Base-by-base conservation (phyloP, 92 coral and sea anemone genomes). In the Umimayanthus kanabou region DNA sequence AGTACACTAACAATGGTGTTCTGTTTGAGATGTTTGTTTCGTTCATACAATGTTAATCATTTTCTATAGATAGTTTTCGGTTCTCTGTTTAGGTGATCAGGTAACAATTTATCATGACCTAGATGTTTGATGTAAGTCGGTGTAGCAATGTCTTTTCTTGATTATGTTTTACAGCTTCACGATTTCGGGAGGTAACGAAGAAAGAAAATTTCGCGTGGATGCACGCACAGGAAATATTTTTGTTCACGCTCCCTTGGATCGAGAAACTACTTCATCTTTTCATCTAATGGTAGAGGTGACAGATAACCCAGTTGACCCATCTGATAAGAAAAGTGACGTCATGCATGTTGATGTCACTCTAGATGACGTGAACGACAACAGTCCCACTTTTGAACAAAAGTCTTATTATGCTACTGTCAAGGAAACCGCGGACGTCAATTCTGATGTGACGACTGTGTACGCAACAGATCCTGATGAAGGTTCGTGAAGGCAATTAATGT, bases 381-480 rank as follows among this genome's bases (percentile, higher is more conserved):
- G 85, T 67, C 98, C 98, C 39, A 82, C 76, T 26, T 95, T 95
- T 79, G 67, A 53, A 23, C 66, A 67, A 67, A 85, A 76, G 30
- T 89, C 96, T 39, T 88, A 91, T 70, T 90, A 88, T 58, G 92
- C 85, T 42, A 87, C 86, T 66, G 90, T 95, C 78, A 90, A 87
- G 89, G 98, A 95, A 85, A 94, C 96, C 14, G 95, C 89, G 18
- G 69, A 61, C 39, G 89, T 92, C 13, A 95, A 93, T 67, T 76
- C 79, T 74, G 91, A 87, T 79, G 85, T 95, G 50, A 55, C 89
- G n/a, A 75, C 92, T 14, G 94, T 94, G 20, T 87, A 92, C 39
- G 98, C 96, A 26, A 89, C 88, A 22, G 98, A 95, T 72, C 80
- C 91, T 47, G 98, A 95, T 82, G 66, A 85, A 85, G 98, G 98